Percentiles rank a stretch among this genome's conserved stretches.
These are phyloP conservation scores for Caenorhabditis afra DNA, from an alignment of 2,888 invertebrate genomes.

Conservation along the genomic window DNA sequence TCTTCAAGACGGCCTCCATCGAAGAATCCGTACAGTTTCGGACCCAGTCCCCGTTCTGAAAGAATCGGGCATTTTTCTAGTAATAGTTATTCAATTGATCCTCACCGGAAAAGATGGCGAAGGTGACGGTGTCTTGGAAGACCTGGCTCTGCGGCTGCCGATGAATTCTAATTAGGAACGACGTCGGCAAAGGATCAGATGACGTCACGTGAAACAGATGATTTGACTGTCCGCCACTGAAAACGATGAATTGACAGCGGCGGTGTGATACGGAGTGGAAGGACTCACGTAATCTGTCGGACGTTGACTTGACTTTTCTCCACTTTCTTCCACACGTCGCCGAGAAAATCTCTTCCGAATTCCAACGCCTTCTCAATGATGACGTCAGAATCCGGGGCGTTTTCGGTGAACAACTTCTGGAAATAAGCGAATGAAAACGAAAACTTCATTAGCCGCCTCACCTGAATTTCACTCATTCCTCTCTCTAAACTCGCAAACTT, in stretches of 20 bases:
- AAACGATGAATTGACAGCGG: background rate
- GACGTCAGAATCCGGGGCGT: slow-evolving; percentile 26
- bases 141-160: slow-evolving; percentile 8
- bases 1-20: slow-evolving; percentile 41
- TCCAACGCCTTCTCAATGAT: slow-evolving; percentile 25
- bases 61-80: background rate
- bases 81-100: background rate
- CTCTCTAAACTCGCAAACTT: no score
- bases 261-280: no score
- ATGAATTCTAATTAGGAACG: slow-evolving; percentile 37
- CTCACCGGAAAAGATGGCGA: slow-evolving; percentile 39
- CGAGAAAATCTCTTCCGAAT: slow-evolving; percentile 27
- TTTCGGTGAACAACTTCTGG: slow-evolving; percentile 36
- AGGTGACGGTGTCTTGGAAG: slow-evolving; percentile 30
- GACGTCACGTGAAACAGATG: slow-evolving; percentile 38
- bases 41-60: slow-evolving; percentile 37
- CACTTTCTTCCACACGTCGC: slow-evolving; percentile 32
- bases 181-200: slow-evolving; percentile 7
- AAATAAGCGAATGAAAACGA: no score
- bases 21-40: slow-evolving; percentile 46
- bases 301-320: slow-evolving; percentile 32
- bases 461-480: no score
- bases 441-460: no score
- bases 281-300: slow-evolving; percentile 14
- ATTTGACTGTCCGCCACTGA: slow-evolving; percentile 38